These are phyloP conservation scores for Rhagophthalmus giganteus DNA, from an alignment of 2,888 invertebrate species.

Conservation along the genomic window DNA sequence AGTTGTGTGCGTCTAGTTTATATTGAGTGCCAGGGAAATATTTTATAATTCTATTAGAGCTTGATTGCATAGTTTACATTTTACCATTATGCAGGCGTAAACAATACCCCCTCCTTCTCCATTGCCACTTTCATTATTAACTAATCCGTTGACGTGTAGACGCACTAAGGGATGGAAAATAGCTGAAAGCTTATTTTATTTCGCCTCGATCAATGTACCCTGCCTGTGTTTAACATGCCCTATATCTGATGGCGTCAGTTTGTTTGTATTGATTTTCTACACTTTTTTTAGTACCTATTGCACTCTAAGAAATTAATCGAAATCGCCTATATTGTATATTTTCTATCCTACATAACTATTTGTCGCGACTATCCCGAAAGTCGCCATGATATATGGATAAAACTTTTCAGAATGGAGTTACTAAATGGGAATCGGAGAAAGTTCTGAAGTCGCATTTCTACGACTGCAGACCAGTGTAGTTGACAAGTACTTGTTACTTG, in stretches of 20 bases:
- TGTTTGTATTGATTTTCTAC: constrained; percentile 35
- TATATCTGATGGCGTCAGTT: constrained; percentile 35
- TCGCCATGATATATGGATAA: constrained; percentile 17
- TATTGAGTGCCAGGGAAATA: constrained; percentile 31
- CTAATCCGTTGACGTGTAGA: constrained; percentile 36
- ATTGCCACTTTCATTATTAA: constrained; percentile 35
- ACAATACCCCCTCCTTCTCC: constrained; percentile 28
- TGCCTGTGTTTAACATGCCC: constrained; percentile 35
- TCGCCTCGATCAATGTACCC: constrained; percentile 36
- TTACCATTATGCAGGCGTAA: constrained; percentile 23
- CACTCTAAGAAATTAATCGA: constrained; percentile 23
- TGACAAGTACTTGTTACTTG: too few species aligned
- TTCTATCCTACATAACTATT: constrained; percentile 11
- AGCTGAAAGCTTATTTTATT: constrained; percentile 35
- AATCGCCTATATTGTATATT: constrained; percentile 22
- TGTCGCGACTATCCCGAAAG: constrained; percentile 12
- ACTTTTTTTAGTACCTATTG: constrained; percentile 29
- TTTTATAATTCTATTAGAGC: constrained; percentile 33
- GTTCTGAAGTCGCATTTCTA: too few species aligned
- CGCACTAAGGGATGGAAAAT: constrained; percentile 27
- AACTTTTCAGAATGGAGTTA: constrained; percentile 24
- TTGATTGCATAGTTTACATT: constrained; percentile 28
- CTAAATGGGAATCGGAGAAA: constrained; percentile 19
- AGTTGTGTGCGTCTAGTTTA: constrained; percentile 21
- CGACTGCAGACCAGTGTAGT: too few species aligned